Base-by-base conservation (phyloP, 2,888 invertebrate genomes). In the Dryobotodes eremita region DNA sequence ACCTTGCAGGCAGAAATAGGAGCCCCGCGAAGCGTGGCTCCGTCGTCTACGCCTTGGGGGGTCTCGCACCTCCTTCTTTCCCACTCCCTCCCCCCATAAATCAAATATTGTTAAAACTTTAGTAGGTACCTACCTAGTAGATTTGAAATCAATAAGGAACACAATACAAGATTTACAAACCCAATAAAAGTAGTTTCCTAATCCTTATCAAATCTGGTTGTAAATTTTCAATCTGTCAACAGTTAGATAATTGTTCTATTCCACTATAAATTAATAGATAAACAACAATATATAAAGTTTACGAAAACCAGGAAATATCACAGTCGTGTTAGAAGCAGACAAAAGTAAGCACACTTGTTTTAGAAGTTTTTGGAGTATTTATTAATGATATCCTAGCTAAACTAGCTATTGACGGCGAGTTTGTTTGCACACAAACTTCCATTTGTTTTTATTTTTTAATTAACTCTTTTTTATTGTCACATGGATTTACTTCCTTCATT, bases 301-400 rank as follows among this genome's bases (percentile, higher is more conserved):
- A 26, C 23, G 90, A 92, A 90, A 81, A 86, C 92, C 57, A 75
- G 84, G 7, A 84, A 89, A 13, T n/a, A 62, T 59, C 82, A 92
- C 88, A 92, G 89, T 92, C 89, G 87, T 87, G 75, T 83, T 78
- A 81, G 80, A 89, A 84, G 83, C 83, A 76, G 85, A 70, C 85
- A 75, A 84, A 86, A 82, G 91, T 91, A 89, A 91, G 90, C 89
- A 61, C 17, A n/a, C n/a, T 65, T 42, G 42, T 42, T 42, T n/a
- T 17, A 36, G 20, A 36, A 36, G 23, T 64, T 64, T 4, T 64
- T 23, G 3, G 10, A n/a, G 17, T 65, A 65, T 65, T n/a, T 65
- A 20, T 36, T 6, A 46, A 46, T 46, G 8, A 64, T 65, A 46
- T n/a, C 42, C n/a, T n/a, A n/a, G 23, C 23, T n/a, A n/a, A n/a